phyloP scores from a whole-genome alignment of 2,888 invertebrate genomes.

The Lycia hirtaria region DNA sequence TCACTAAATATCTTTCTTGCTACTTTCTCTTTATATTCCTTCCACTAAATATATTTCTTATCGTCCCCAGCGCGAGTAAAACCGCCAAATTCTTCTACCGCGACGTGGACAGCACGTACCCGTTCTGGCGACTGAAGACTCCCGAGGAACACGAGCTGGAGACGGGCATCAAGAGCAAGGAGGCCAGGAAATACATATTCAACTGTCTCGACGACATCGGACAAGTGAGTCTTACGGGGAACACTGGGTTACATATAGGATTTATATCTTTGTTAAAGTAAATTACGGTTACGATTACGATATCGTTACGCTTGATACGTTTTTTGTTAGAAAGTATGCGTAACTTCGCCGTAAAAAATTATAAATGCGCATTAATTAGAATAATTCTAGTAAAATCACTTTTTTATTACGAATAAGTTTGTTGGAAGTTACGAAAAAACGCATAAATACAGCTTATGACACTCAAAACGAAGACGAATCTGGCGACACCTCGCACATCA shows the following conservation, averaged over 20 bases:
- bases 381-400: too few relatives aligned
- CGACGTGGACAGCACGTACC: conserved; percentile 96
- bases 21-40: neutral
- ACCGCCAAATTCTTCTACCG: conserved; percentile 99
- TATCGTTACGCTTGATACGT: too few relatives aligned
- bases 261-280: neutral
- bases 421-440: too few relatives aligned
- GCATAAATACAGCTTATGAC: too few relatives aligned
- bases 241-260: neutral
- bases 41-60: neutral
- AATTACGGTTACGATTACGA: too few relatives aligned
- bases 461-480: too few relatives aligned
- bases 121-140: conserved; percentile 95
- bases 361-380: too few relatives aligned
- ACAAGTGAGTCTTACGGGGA: conserved; percentile 78
- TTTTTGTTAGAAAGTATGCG: too few relatives aligned
- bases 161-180: conserved; percentile 99
- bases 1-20: neutral
- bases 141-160: conserved; percentile 99
- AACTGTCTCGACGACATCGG: conserved; percentile 99
- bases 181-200: conserved; percentile 99
- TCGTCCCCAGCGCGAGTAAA: conserved; percentile 93
- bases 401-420: too few relatives aligned
- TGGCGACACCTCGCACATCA: too few relatives aligned
- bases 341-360: too few relatives aligned